phyloP scores from a whole-genome alignment of 2,888 invertebrate species.

The Prosapia bicincta region DNA sequence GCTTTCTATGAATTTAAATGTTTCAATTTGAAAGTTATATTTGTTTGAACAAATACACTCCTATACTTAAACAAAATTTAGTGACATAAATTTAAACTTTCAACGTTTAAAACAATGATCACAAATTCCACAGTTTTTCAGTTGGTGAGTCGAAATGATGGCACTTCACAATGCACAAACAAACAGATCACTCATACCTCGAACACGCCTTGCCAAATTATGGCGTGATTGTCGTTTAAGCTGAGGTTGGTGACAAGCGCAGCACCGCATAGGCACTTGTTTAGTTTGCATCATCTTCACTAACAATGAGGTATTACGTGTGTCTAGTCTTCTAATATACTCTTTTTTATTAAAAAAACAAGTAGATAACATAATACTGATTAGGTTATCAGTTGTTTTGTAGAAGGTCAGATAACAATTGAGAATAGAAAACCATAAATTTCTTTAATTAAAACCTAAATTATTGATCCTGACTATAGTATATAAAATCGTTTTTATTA shows the following conservation, averaged over 20 bases:
- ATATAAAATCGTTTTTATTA: no score
- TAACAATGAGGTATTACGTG: not conserved
- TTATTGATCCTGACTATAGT: no score
- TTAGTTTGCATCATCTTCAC: conserved; percentile 19
- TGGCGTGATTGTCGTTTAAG: conserved; percentile 6
- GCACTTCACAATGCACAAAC: not conserved
- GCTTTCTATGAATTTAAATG: no score
- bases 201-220: not conserved
- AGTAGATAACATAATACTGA: not conserved
- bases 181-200: conserved; percentile 15
- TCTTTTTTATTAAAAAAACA: not conserved
- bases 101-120: not conserved
- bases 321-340: not conserved
- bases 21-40: no score
- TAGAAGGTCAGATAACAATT: not conserved
- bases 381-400: not conserved
- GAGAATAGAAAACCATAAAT: no score
- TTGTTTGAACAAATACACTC: not conserved
- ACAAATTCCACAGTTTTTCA: conserved; percentile 22
- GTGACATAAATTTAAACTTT: not conserved
- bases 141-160: conserved; percentile 3
- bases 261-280: conserved; percentile 16
- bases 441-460: not conserved
- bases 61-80: conserved; percentile 15
- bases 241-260: conserved; percentile 13